Evolutionary conservation across 2,113 vertebrate genomes (phyloP).

Genomic region (Anhinga anhinga): DNA sequence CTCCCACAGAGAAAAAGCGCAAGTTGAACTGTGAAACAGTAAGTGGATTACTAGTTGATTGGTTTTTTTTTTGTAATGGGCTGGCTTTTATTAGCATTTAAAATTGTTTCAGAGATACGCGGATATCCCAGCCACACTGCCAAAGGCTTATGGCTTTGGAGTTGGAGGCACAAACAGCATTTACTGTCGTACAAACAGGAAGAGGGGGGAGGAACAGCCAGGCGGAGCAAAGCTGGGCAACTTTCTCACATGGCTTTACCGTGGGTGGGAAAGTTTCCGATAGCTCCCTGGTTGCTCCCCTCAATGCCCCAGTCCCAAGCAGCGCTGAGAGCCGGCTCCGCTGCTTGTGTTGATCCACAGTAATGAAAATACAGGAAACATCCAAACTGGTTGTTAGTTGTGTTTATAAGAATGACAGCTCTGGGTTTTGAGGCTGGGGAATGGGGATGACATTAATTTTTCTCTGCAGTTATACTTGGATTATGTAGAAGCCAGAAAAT

Average conservation of each 20-base stretch:
- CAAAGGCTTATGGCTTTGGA: not conserved
- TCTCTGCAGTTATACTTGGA: not conserved
- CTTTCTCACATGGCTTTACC: not conserved
- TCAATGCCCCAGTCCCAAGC: not conserved
- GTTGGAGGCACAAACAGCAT: not conserved
- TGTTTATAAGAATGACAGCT: not conserved
- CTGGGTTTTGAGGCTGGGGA: not conserved
- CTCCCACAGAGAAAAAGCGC: not conserved
- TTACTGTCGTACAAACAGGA: not conserved
- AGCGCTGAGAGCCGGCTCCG: fast-evolving
- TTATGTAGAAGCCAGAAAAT: not conserved
- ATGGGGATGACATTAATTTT: not conserved
- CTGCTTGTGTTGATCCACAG: not conserved
- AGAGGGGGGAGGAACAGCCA: not conserved
- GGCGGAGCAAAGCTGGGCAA: not conserved
- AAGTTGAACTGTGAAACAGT: not conserved
- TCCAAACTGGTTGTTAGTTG: not conserved
- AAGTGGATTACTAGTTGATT: not conserved
- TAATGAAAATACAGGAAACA: not conserved
- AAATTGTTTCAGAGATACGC: not conserved
- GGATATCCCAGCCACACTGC: not conserved
- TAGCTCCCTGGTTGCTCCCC: not conserved
- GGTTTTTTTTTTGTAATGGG: not conserved
- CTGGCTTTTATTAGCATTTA: not conserved
- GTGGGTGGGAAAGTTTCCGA: fast-evolving